A percentile compares a stretch with the other conserved stretches of the same genome.
Evolutionary conservation across 2,113 vertebrate genomes (phyloP).

Genomic region (Hippocampus barbouri): DNA sequence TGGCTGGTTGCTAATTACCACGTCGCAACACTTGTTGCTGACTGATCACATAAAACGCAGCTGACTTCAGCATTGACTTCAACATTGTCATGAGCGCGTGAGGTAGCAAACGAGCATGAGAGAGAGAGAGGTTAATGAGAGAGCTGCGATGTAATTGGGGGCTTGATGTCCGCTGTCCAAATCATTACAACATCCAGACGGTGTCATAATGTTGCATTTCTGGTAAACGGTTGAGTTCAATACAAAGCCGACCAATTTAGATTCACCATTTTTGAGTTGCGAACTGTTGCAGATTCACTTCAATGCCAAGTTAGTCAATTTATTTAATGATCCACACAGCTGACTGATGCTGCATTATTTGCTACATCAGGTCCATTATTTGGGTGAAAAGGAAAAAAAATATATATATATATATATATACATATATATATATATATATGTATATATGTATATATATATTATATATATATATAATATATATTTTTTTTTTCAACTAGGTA

Average conservation of each 20-base stretch:
- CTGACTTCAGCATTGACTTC: constrained; percentile 28
- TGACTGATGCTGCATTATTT: constrained; percentile 3
- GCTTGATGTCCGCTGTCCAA: constrained; percentile 55
- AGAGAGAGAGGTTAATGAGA: constrained; percentile 38
- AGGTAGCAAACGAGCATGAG: constrained; percentile 20
- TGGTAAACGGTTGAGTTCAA: background rate
- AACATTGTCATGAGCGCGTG: constrained; percentile 3
- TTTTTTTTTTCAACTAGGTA: background rate
- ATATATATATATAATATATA: background rate
- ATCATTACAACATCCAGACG: constrained; percentile 38
- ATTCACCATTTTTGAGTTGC: background rate
- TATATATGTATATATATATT: no score
- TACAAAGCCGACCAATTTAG: background rate
- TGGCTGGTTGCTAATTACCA: constrained; percentile 32
- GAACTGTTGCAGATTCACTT: background rate
- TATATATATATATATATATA: no score
- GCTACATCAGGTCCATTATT: background rate
- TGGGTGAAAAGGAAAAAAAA: background rate
- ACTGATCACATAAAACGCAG: constrained; percentile 32
- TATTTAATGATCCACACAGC: no score
- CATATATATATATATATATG: no score
- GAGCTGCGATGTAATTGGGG: constrained; percentile 53
- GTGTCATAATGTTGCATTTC: background rate
- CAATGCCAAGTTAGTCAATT: no score
- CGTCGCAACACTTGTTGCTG: constrained; percentile 27